Conservation (phyloP, 2,113 vertebrate genomes). For the Peromyscus californicus region DNA sequence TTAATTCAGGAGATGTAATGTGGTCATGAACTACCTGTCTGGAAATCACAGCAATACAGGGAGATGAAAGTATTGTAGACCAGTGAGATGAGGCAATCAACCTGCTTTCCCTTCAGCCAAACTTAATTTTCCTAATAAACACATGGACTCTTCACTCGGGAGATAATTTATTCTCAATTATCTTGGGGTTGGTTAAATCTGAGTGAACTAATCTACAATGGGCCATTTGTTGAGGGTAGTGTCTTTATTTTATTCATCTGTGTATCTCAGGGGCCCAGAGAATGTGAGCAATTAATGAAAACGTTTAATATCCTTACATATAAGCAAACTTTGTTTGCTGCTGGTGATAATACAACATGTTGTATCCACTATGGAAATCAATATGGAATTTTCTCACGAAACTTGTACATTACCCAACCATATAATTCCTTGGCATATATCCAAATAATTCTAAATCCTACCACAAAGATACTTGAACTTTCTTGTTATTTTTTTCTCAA, state of each 20-base stretch:
- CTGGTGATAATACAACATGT: background rate
- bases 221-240: background rate
- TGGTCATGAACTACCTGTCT: background rate
- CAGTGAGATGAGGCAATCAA: background rate
- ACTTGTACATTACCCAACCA: background rate
- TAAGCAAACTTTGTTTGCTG: background rate
- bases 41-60: background rate
- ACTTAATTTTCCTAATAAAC: slow-evolving; percentile 22
- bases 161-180: slow-evolving; percentile 24
- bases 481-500: background rate
- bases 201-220: background rate
- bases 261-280: background rate
- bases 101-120: background rate
- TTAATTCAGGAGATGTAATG: background rate
- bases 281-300: background rate
- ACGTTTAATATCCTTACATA: background rate
- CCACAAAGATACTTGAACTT: background rate
- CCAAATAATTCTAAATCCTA: background rate
- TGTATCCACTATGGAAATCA: background rate
- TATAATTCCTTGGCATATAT: background rate
- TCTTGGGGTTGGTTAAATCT: background rate
- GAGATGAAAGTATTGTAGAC: background rate
- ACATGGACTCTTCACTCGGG: background rate
- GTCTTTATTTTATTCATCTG: background rate
- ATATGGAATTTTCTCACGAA: background rate